Percentiles rank a stretch among this genome's conserved stretches.
Conservation (phyloP, 2,888 invertebrate species). For the Sinohyriopsis cumingii region DNA sequence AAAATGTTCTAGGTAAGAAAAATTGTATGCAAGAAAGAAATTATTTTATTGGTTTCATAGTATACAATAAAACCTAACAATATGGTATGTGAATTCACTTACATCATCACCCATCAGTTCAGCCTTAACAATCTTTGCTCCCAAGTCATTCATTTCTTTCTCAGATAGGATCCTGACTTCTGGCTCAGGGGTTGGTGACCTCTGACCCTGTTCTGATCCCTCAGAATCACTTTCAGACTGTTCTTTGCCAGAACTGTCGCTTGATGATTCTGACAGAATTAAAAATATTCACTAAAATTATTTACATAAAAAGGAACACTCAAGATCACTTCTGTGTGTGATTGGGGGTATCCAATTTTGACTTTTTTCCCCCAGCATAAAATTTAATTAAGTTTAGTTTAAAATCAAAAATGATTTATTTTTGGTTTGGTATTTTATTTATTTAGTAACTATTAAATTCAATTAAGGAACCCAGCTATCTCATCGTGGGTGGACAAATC, state of each 20-base stretch:
- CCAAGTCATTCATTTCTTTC: slow-evolving; percentile 88
- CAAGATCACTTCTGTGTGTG: too few species aligned
- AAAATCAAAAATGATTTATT: too few species aligned
- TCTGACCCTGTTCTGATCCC: slow-evolving; percentile 7
- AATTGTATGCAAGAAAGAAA: too few species aligned
- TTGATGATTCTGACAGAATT: slow-evolving; percentile 24
- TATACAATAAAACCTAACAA: not conserved
- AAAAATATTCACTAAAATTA: not conserved
- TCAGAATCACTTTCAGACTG: slow-evolving; percentile 18
- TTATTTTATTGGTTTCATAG: too few species aligned
- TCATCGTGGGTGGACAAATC: too few species aligned
- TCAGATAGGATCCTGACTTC: slow-evolving; percentile 57
- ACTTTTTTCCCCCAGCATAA: too few species aligned
- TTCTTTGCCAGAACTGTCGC: slow-evolving; percentile 16
- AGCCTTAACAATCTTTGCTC: slow-evolving; percentile 92
- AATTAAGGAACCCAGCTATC: too few species aligned
- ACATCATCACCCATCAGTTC: slow-evolving; percentile 90
- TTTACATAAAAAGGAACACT: not conserved
- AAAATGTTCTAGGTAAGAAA: too few species aligned
- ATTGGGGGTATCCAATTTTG: too few species aligned
- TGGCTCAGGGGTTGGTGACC: slow-evolving; percentile 9
- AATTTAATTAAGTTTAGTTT: too few species aligned
- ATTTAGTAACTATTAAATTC: too few species aligned
- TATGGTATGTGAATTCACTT: slow-evolving; percentile 3
- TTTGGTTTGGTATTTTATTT: too few species aligned